Evolutionary conservation across 1,140 invertebrate species (phyloP).

Genomic region (Drosophila miranda): DNA sequence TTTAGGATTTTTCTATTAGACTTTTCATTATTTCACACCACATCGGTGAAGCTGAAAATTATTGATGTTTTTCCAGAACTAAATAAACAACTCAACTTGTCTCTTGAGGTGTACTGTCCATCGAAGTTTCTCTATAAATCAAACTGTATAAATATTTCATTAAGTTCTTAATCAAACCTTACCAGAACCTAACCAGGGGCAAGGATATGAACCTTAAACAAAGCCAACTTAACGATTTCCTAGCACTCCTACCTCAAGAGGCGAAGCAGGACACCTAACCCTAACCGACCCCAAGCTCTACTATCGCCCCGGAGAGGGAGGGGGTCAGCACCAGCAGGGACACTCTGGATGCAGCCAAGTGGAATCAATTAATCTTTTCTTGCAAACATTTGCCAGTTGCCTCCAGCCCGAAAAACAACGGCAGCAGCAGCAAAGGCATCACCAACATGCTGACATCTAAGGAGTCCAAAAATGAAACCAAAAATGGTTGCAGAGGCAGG

Average conservation of each 20-base stretch:
- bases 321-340: slow-evolving; percentile 49
- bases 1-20: too few species aligned
- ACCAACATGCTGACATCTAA: slow-evolving; percentile 64
- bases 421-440: slow-evolving; percentile 15
- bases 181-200: neutral
- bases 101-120: too few species aligned
- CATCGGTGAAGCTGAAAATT: too few species aligned
- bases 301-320: neutral
- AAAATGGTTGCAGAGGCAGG: slow-evolving; percentile 7
- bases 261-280: neutral
- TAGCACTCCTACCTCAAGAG: neutral
- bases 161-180: slow-evolving; percentile 12
- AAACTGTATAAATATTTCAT: too few species aligned
- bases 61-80: too few species aligned
- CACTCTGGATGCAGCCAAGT: slow-evolving; percentile 73
- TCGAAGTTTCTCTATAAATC: too few species aligned
- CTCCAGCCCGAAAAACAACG: slow-evolving; percentile 25
- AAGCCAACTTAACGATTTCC: slow-evolving; percentile 9
- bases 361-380: slow-evolving; percentile 79
- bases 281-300: slow-evolving; percentile 2
- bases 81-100: too few species aligned
- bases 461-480: slow-evolving; percentile 65
- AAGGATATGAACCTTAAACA: slow-evolving; percentile 1
- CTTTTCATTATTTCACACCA: too few species aligned
- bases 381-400: slow-evolving; percentile 73